Base-by-base conservation (phyloP, 2,113 vertebrate species). In the Condylura cristata region DNA sequence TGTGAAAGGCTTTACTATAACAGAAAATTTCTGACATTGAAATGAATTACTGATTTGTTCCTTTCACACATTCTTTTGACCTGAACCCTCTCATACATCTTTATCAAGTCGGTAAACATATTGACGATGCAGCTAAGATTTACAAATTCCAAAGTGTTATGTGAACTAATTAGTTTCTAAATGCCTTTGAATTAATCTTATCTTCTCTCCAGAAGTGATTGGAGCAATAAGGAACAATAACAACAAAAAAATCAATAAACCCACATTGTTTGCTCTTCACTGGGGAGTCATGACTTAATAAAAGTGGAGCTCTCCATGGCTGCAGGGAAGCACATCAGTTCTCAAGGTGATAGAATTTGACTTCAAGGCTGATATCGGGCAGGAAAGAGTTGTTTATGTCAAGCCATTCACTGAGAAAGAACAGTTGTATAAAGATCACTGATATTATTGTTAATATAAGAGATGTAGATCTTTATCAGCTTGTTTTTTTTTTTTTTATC, bases 1-100 rank as follows among this genome's bases (percentile, higher is more conserved):
- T 22, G 5, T 94, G n/a, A 48, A 94, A 94, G 75, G 30, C 60
- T 76, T 89, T 89, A 81, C 79, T 85, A 91, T 86, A 48, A 66
- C 48, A 53, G 51, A 34, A 72, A 75, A 60, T 0, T 41, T 86
- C 70, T 79, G 30, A 48, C 61, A 65, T 95, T 88, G 20, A 87
- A 4, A 86, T 48, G 72, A 65, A 37, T 84, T 71, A n/a, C 58
- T 37, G 18, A 56, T 84, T 61, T 66, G 84, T 92, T 79, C 39
- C 6, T 83, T 70, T 83, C 28, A 68, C 24, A 7, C 26, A 89
- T 96, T 80, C 70, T 83, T 83, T 75, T 82, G 88, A 74, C 17
- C 41, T 81, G 63, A 60, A 87, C 74, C 30, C 20, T 34, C 12
- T 89, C 39, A 30, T 46, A 34, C 28, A 20, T 58, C 24, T 70